Evolutionary conservation across 1,140 invertebrate species (phyloP).

Genomic region (Epicauta chinensis): DNA sequence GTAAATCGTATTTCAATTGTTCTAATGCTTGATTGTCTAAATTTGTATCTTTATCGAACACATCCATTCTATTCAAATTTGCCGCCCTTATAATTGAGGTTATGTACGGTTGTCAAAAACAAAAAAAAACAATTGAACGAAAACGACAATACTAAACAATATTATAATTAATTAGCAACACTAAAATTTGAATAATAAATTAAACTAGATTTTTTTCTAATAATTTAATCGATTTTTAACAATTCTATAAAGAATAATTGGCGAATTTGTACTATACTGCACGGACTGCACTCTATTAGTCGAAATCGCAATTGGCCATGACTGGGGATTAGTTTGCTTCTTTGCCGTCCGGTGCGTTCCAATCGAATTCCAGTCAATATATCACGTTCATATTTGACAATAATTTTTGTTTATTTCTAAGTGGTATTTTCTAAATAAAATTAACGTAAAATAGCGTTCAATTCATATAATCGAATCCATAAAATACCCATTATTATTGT

Average conservation of each 20-base stretch:
- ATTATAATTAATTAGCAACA: too few relatives aligned
- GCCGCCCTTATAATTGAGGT: not conserved
- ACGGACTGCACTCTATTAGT: not conserved
- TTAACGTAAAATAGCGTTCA: too few relatives aligned
- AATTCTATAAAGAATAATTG: too few relatives aligned
- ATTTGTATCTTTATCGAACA: conserved; percentile 30
- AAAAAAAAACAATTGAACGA: not conserved
- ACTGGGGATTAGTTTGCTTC: too few relatives aligned
- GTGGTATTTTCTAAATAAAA: not conserved
- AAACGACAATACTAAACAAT: not conserved
- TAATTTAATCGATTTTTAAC: too few relatives aligned
- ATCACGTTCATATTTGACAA: conserved; percentile 35
- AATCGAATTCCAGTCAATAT: conserved; percentile 32
- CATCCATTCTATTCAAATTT: conserved; percentile 30
- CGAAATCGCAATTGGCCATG: too few relatives aligned
- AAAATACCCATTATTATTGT: too few relatives aligned
- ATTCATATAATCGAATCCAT: too few relatives aligned
- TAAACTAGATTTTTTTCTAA: conserved; percentile 1
- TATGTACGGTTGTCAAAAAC: too few relatives aligned
- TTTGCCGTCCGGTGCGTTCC: too few relatives aligned
- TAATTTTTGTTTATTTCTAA: conserved; percentile 33
- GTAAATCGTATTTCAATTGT: not conserved
- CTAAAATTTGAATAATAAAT: not conserved
- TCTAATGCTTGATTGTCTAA: conserved; percentile 15
- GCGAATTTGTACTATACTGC: too few relatives aligned